Evolutionary conservation across 2,888 invertebrate species (phyloP), one percentile per base, ranked within the genome.

Genomic region (Apoda limacodes): DNA sequence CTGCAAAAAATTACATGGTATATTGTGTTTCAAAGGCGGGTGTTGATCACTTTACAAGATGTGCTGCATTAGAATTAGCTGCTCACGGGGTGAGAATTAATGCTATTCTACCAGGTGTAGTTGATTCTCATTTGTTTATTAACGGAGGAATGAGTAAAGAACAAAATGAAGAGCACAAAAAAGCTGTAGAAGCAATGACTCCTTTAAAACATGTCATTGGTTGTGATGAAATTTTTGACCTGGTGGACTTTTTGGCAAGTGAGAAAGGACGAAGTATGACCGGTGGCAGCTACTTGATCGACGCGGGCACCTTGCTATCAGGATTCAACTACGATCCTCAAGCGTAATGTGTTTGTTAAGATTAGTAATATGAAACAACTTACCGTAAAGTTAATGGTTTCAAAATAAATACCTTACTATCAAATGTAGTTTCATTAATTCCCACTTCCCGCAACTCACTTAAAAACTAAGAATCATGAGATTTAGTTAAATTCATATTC

Each of bases 1-100:
- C 37, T 21, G 22, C 34, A 3, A 25, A 34, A 9, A 34, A 34
- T 25, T 23, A 39, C 20, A 29, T 50, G 12, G 40, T 45, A 9
- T 92, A 92, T 55, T 68, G 74, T 39, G 85, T 89, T 80, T 85
- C 88, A 13, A 90, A 91, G 64, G 74, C 88, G 17, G 88, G 88
- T n/a, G 49, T 90, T 12, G 88, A 89, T 60, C 89, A 90, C 52
- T 83, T 92, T 42, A 91, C 90, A 2, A 70, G 84, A 46, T 87
- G 87, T 53, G 65, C 83, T 9, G 90, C 91, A n/a, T 55, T 89
- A 28, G 90, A 86, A 41, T 53, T 86, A 24, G 85, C 83, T 37
- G 34, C 58, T 0, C 69, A 82, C 49, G 72, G 57, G 26, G 84
- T 89, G 2, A 65, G 89, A 31, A 88, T 88, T 1, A 90, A 90